Evolutionary conservation across 2,888 invertebrate species (phyloP).

Genomic region (Epinotia nisella): DNA sequence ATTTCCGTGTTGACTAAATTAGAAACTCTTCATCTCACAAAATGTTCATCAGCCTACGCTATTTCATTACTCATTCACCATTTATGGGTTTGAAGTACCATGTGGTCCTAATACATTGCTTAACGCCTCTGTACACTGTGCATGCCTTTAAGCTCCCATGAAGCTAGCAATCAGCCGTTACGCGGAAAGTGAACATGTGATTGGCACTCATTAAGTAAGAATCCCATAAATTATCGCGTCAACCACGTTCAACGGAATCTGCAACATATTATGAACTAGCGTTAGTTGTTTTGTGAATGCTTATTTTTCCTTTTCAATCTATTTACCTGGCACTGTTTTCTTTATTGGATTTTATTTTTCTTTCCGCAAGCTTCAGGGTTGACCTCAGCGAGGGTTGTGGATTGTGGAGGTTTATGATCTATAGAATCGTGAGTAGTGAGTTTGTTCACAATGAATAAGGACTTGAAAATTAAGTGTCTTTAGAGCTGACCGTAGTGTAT

Average conservation of each 20-base stretch:
- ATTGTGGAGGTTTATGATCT: no score
- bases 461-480: no score
- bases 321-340: slow-evolving; percentile 6
- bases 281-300: slow-evolving; percentile 16
- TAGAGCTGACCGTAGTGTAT: no score
- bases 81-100: not conserved
- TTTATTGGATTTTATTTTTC: slow-evolving; percentile 5
- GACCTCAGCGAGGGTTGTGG: not conserved
- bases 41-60: no score
- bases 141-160: slow-evolving; percentile 16
- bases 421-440: no score
- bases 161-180: slow-evolving; percentile 21
- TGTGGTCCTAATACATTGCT: not conserved
- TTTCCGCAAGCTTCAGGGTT: not conserved
- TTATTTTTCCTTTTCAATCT: not conserved
- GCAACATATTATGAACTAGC: slow-evolving; percentile 20
- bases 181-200: slow-evolving; percentile 37
- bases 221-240: slow-evolving; percentile 38
- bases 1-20: no score
- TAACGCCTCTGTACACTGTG: slow-evolving; percentile 4
- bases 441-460: no score
- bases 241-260: slow-evolving; percentile 13
- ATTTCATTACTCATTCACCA: not conserved
- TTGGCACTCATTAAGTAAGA: slow-evolving; percentile 36
- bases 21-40: no score